Percentiles rank a stretch among this genome's conserved stretches.
Evolutionary conservation across 2,113 vertebrate genomes (phyloP).

Genomic region (Catharus minimus): DNA sequence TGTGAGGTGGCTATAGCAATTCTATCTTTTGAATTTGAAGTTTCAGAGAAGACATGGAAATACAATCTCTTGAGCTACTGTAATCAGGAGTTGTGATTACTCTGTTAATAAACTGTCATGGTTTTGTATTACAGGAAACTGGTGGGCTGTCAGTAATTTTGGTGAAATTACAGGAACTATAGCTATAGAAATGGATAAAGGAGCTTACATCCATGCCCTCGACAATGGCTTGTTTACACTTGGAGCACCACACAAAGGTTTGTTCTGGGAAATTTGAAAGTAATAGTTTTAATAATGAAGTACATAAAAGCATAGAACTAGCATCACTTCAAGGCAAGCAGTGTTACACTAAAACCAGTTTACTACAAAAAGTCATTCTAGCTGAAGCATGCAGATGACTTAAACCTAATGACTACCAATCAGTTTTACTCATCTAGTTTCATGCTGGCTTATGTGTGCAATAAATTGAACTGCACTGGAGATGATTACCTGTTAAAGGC

Average conservation of each 20-base stretch:
- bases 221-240: conserved; percentile 96
- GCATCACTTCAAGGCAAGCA: neutral
- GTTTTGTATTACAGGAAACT: conserved; percentile 78
- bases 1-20: neutral
- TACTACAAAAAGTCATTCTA: neutral
- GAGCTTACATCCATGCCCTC: conserved; percentile 90
- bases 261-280: neutral
- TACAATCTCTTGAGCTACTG: neutral
- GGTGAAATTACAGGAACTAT: conserved; percentile 91
- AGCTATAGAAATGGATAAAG: conserved; percentile 94
- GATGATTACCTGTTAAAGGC: conserved; percentile 2
- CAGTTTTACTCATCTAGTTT: neutral
- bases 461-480: neutral
- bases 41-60: accelerated
- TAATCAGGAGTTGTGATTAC: neutral
- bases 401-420: neutral
- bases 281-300: neutral
- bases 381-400: neutral
- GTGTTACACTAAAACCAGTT: neutral
- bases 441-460: neutral
- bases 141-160: conserved; percentile 88
- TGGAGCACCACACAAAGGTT: conserved; percentile 89
- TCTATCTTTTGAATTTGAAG: neutral
- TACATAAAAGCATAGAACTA: neutral
- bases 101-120: neutral